Base-by-base conservation (phyloP, 2,888 invertebrate genomes). In the Drosophila nr. perissopoda region DNA sequence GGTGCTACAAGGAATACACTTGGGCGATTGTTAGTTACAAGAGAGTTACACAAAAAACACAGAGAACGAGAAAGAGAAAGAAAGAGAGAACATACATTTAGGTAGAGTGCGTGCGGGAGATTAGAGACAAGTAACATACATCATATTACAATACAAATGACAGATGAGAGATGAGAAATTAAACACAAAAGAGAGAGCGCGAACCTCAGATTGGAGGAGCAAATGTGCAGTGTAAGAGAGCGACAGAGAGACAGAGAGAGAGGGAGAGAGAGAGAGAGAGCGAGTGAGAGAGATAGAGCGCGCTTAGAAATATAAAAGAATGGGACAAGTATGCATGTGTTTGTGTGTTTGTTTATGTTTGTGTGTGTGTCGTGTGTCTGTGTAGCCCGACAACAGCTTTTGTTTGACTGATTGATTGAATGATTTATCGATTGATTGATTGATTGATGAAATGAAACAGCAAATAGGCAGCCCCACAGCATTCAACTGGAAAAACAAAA, bases 381-480 rank as follows among this genome's bases (percentile, higher is more conserved):
- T 71, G 69, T 68, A 58, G 62, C 78, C 76, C 75, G 64, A 69
- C 57, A 72, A 76, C 71, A 76, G 66, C 64, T 53, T 51, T 61
- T 61, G 42, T 21, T 49, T 71, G 69, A 73, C 54, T 67, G 73
- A 72, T 51, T 76, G 76, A 70, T 33, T 58, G 57, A 62, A 29
- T 63, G 53, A 31, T 64, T 69, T 72, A 68, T 56, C 69, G 67
- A 73, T 57, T 62, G 65, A 67, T 34, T 63, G 60, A 34, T 61
- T 70, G 75, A 68, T 42, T 73, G 78, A 59, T 72, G 54, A 54
- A 69, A 61, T 63, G 57, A 67, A 76, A 68, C 83, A 78, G 80
- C 83, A 78, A 75, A 75, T n/a, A 52, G 67, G 69, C 78, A 82
- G 78, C 76, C 76, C 68, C 75, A 82, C 82, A 82, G 76, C 85